Percentiles rank a stretch among this genome's conserved stretches.
phyloP scores from a whole-genome alignment of 2,113 vertebrate genomes.

The Apteryx mantelli region DNA sequence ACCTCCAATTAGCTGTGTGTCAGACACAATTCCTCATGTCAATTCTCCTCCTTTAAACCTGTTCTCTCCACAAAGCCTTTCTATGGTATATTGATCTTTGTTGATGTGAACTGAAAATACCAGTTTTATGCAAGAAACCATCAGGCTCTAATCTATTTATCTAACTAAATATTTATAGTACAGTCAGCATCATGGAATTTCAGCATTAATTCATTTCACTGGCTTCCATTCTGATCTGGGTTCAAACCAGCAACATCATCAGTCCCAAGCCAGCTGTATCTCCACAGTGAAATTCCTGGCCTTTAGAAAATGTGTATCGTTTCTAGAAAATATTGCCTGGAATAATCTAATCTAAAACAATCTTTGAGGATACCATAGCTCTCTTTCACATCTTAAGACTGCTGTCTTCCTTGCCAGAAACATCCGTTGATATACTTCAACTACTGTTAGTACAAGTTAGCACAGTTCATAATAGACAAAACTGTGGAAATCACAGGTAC shows the following conservation, averaged over 20 bases:
- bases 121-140: background rate
- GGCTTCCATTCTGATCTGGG: background rate
- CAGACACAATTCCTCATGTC: background rate
- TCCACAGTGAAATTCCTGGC: background rate
- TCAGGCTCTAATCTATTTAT: background rate
- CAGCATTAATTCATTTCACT: slow-evolving; percentile 8
- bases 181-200: background rate
- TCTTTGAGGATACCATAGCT: background rate
- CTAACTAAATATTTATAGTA: background rate
- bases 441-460: background rate
- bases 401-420: background rate
- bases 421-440: background rate
- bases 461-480: background rate
- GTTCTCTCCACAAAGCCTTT: background rate
- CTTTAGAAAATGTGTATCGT: background rate
- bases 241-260: background rate
- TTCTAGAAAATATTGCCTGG: background rate
- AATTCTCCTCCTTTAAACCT: background rate
- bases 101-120: background rate
- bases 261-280: background rate
- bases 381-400: background rate
- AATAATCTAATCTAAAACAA: background rate
- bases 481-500: background rate
- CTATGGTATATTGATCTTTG: background rate
- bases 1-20: background rate